Conservation (phyloP, 2,888 invertebrate species). For the Pollenia amentaria region DNA sequence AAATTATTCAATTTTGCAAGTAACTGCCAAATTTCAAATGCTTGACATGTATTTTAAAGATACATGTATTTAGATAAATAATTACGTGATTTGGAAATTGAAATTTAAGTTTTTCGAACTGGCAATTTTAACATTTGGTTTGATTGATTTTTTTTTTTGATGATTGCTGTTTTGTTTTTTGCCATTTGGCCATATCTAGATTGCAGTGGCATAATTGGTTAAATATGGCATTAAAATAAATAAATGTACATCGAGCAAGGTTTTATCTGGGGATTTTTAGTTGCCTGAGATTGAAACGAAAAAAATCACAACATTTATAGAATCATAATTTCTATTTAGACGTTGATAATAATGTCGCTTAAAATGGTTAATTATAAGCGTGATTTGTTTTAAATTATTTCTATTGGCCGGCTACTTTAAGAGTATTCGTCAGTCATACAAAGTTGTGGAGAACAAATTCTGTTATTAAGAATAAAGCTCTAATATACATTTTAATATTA, state of each 20-base stretch:
- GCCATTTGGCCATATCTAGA: slow-evolving; percentile 50
- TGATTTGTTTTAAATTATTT: slow-evolving; percentile 49
- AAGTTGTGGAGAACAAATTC: not conserved
- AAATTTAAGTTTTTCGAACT: slow-evolving; percentile 32
- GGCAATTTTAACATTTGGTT: slow-evolving; percentile 14
- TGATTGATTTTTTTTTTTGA: slow-evolving; percentile 12
- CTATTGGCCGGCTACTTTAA: not conserved
- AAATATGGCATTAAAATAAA: slow-evolving; percentile 62
- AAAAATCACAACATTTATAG: slow-evolving; percentile 18
- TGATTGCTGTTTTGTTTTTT: slow-evolving; percentile 11
- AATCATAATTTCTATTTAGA: slow-evolving; percentile 51
- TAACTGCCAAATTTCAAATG: slow-evolving; percentile 55
- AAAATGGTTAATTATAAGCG: slow-evolving; percentile 63
- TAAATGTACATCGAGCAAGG: slow-evolving; percentile 51
- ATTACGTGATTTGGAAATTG: slow-evolving; percentile 71
- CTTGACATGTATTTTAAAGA: slow-evolving; percentile 71
- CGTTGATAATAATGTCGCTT: slow-evolving; percentile 34
- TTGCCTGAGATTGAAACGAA: not conserved
- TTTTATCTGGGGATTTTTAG: slow-evolving; percentile 41
- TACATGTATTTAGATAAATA: slow-evolving; percentile 68
- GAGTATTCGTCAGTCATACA: not conserved
- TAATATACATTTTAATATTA: too few relatives aligned
- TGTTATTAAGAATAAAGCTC: not conserved
- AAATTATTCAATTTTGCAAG: not conserved
- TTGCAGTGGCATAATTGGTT: slow-evolving; percentile 63